Evolutionary conservation across 37 sponge, comb jelly and placozoan genomes (phyloP), one percentile per base, ranked within the genome.

Genomic region (Bolinopsis microptera): DNA sequence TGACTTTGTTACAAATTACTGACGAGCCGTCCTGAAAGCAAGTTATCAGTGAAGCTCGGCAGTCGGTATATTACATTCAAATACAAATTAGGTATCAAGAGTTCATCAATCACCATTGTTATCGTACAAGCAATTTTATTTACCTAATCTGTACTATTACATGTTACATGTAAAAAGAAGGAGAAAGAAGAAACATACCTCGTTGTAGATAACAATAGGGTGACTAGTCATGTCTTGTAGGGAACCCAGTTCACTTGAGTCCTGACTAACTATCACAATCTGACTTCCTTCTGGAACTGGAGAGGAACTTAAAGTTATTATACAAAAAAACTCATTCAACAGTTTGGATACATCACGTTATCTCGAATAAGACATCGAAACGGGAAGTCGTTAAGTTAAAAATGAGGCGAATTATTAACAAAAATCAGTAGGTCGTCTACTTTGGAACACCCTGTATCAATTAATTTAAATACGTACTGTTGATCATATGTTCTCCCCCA

Each of bases 141-240:
- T n/a, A n/a, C n/a, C n/a, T n/a, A n/a, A n/a, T n/a, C n/a, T n/a
- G n/a, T n/a, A n/a, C n/a, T n/a, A n/a, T n/a, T n/a, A n/a, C n/a
- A n/a, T n/a, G n/a, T n/a, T n/a, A n/a, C n/a, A n/a, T n/a, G n/a
- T 48, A 48, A 13, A 48, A 48, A 48, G 5, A 48, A 48, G 61
- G 13, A 48, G 13, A 13, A 13, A 18, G 5, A 48, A 48, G 5
- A 48, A 48, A 48, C 9, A n/a, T 86, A 86, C 90, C 90, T 86
- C 90, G 39, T 86, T 86, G 90, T 86, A 86, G 40, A 86, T 86
- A 23, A 86, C 90, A 33, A 86, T 86, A 22, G 90, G 90, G 26
- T 86, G 90, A 86, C 36, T 86, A 13, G 38, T 38, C 90, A 86
- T 86, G 48, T 86, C 90, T 86, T 86, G 90, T 30, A 86, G 48